Evolutionary conservation across 2,888 invertebrate species (phyloP).

Genomic region (Spatulosminthurus flaviceps): DNA sequence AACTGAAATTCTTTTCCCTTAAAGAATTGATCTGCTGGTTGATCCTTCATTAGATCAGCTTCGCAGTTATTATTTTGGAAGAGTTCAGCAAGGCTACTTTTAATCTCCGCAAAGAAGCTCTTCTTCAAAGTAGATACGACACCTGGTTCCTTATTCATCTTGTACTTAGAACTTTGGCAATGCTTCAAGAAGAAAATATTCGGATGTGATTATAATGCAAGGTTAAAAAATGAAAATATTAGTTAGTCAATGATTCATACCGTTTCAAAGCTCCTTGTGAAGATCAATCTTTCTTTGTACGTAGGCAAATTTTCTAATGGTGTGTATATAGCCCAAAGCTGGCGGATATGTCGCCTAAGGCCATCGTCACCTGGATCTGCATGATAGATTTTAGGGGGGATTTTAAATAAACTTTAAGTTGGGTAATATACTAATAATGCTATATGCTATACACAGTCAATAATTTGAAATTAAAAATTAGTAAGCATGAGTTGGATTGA

Average conservation of each 20-base stretch:
- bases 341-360: conserved; percentile 20
- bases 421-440: too few species aligned
- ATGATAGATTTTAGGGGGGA: too few species aligned
- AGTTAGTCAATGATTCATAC: too few species aligned
- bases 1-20: conserved; percentile 44
- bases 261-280: conserved; percentile 44
- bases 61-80: neutral
- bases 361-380: conserved; percentile 1
- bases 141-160: conserved; percentile 22
- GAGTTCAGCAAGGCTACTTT: neutral
- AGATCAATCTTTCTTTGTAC: conserved; percentile 1
- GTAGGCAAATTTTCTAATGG: neutral
- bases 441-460: too few species aligned
- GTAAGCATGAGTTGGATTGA: conserved; percentile 2
- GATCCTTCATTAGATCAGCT: neutral
- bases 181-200: too few species aligned
- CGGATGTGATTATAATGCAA: too few species aligned
- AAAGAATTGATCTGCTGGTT: neutral
- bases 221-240: too few species aligned
- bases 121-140: conserved; percentile 18
- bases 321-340: conserved; percentile 27
- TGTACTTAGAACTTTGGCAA: conserved; percentile 33
- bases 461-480: neutral
- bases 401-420: too few species aligned
- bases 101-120: conserved; percentile 22